Conservation (phyloP, 2,797 vertebrate genomes). For the Epinephelus coioides region DNA sequence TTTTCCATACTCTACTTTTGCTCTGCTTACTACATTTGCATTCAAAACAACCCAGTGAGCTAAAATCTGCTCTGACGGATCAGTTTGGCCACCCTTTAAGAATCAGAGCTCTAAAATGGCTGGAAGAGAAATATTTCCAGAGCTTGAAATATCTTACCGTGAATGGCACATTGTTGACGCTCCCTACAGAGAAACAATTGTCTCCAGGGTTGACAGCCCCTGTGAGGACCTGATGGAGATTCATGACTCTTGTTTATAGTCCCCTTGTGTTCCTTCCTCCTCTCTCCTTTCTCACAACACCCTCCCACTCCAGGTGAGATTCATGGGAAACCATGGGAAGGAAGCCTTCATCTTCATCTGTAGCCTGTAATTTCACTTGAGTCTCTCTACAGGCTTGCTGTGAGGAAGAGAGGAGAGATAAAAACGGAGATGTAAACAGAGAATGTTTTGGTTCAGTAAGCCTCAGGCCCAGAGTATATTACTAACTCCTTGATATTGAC, state of each 20-base stretch:
- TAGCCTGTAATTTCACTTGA: slow-evolving; percentile 38
- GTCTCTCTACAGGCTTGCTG: slow-evolving; percentile 44
- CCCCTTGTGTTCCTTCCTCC: slow-evolving; percentile 35
- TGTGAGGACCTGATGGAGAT: slow-evolving; percentile 98
- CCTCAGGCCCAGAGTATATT: neutral
- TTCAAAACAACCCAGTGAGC: neutral
- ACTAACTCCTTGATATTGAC: slow-evolving; percentile 16
- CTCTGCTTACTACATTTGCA: neutral
- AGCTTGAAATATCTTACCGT: slow-evolving; percentile 89
- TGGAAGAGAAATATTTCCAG: slow-evolving; percentile 50
- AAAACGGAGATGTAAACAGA: slow-evolving; percentile 37
- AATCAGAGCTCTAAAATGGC: slow-evolving; percentile 28
- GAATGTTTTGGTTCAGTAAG: slow-evolving; percentile 20
- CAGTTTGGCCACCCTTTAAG: neutral
- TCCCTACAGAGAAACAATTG: slow-evolving; percentile 96
- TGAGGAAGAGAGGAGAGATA: slow-evolving; percentile 19
- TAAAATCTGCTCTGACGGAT: slow-evolving; percentile 24
- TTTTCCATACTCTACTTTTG: neutral
- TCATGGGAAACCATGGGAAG: slow-evolving; percentile 69
- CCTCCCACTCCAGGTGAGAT: slow-evolving; percentile 58
- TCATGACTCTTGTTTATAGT: slow-evolving; percentile 85
- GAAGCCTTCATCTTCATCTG: slow-evolving; percentile 59
- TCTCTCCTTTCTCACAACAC: slow-evolving; percentile 70
- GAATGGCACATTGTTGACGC: slow-evolving; percentile 91
- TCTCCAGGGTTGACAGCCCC: slow-evolving; percentile 98